These are phyloP conservation scores for Heliothis virescens DNA, from an alignment of 1,140 invertebrate genomes.

Conservation along the genomic window DNA sequence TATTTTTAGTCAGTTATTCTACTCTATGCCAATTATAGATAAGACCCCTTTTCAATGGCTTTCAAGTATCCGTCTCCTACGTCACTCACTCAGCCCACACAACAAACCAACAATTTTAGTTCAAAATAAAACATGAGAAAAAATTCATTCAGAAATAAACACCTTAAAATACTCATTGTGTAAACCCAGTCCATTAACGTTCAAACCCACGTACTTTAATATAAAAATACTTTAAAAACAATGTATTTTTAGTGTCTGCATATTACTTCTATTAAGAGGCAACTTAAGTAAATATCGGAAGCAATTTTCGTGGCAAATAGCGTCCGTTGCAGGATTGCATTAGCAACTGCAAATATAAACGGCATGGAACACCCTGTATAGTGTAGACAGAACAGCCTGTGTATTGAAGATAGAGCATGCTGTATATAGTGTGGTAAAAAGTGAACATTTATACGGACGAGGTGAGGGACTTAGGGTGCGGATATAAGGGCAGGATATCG, in stretches of 20 bases:
- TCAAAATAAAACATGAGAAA: too few relatives aligned
- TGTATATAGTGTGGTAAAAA: conserved; percentile 32
- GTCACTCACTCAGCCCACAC: too few relatives aligned
- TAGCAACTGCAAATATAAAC: conserved; percentile 41
- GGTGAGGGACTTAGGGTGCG: conserved; percentile 4
- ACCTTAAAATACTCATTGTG: too few relatives aligned
- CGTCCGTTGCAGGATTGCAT: conserved; percentile 38
- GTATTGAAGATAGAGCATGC: conserved; percentile 14
- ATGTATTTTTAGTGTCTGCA: too few relatives aligned
- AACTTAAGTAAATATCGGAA: conserved; percentile 33
- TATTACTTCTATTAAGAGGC: conserved; percentile 13
- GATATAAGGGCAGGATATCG: background rate
- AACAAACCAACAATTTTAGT: too few relatives aligned
- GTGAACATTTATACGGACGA: conserved; percentile 29
- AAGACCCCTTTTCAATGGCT: too few relatives aligned
- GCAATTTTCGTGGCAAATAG: conserved; percentile 42
- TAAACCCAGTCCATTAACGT: conserved; percentile 9
- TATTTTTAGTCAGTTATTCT: too few relatives aligned
- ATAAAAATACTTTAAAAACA: background rate
- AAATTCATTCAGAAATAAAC: too few relatives aligned
- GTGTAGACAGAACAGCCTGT: conserved; percentile 11
- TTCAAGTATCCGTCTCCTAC: too few relatives aligned
- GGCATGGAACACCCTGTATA: conserved; percentile 13
- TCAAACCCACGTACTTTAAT: background rate
- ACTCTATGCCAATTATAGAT: too few relatives aligned